Evolutionary conservation across 2,888 invertebrate species (phyloP).

Genomic region (Drosophila vallismaia): DNA sequence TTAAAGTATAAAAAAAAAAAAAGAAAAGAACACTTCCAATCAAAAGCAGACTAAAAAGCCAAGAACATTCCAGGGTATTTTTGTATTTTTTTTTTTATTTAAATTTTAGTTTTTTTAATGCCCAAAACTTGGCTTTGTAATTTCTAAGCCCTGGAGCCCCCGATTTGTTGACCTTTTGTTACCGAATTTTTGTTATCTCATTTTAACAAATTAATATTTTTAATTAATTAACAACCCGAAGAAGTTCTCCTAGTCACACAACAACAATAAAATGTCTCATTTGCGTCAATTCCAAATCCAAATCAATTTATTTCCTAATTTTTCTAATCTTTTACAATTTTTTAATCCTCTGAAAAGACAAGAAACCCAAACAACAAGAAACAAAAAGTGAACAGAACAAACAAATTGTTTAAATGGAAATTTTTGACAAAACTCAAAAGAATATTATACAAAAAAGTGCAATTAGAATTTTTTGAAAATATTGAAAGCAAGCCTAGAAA

Average conservation of each 20-base stretch:
- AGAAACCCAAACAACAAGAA: constrained; percentile 9
- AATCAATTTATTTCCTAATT: neutral
- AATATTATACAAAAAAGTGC: constrained; percentile 69
- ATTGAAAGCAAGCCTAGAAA: constrained; percentile 61
- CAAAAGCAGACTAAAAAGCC: constrained; percentile 1
- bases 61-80: constrained; percentile 24
- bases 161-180: neutral
- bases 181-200: constrained; percentile 10
- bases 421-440: constrained; percentile 36
- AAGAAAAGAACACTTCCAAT: constrained; percentile 2
- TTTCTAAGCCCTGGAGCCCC: neutral
- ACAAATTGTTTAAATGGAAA: constrained; percentile 33
- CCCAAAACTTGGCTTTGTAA: neutral
- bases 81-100: neutral
- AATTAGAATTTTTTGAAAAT: constrained; percentile 74
- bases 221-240: constrained; percentile 1
- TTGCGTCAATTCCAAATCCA: constrained; percentile 6
- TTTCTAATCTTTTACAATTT: neutral
- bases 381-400: constrained; percentile 26
- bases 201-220: constrained; percentile 1
- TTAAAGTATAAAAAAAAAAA: neutral
- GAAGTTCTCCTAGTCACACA: constrained; percentile 38
- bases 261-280: constrained; percentile 28
- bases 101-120: neutral
- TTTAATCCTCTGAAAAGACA: neutral